phyloP scores from a whole-genome alignment of 2,113 vertebrate genomes.

The Ctenodactylus gundi region DNA sequence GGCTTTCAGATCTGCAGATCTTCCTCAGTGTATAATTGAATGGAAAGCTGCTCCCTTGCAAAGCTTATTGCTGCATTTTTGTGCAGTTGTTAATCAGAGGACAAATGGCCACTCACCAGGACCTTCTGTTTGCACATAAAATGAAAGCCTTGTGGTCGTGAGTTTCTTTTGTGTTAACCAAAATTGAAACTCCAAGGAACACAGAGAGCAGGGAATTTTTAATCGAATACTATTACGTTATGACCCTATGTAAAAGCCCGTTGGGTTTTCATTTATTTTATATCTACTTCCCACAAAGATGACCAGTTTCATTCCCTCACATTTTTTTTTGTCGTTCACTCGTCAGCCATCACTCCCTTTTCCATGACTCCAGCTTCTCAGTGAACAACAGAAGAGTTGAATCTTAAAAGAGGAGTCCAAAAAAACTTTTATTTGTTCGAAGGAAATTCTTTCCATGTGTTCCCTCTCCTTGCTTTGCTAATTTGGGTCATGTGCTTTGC shows the following conservation, averaged over 20 bases:
- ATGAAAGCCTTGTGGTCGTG: slow-evolving; percentile 47
- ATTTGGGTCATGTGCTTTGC: slow-evolving; percentile 84
- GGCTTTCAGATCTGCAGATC: not conserved
- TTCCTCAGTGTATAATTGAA: not conserved
- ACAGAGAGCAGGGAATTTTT: slow-evolving; percentile 32
- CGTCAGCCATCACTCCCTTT: slow-evolving; percentile 77
- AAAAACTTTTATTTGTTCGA: slow-evolving; percentile 85
- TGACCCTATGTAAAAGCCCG: slow-evolving; percentile 43
- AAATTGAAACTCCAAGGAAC: slow-evolving; percentile 62
- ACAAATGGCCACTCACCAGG: slow-evolving; percentile 35
- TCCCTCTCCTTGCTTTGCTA: slow-evolving; percentile 81
- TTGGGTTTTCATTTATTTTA: slow-evolving; percentile 71
- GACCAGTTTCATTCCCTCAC: slow-evolving; percentile 66
- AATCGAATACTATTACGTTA: slow-evolving; percentile 3
- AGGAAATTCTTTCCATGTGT: slow-evolving; percentile 87
- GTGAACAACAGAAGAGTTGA: slow-evolving; percentile 83
- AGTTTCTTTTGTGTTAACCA: slow-evolving; percentile 39
- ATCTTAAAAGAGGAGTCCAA: slow-evolving; percentile 84
- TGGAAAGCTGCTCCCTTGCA: slow-evolving; percentile 49
- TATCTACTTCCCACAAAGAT: slow-evolving; percentile 70
- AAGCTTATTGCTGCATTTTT: slow-evolving; percentile 49
- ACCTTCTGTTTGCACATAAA: slow-evolving; percentile 66
- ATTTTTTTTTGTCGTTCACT: slow-evolving; percentile 70
- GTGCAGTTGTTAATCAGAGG: slow-evolving; percentile 44
- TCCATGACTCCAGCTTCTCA: slow-evolving; percentile 81